Base-by-base conservation (phyloP, 2,888 invertebrate species). In the Anaspis maculata region DNA sequence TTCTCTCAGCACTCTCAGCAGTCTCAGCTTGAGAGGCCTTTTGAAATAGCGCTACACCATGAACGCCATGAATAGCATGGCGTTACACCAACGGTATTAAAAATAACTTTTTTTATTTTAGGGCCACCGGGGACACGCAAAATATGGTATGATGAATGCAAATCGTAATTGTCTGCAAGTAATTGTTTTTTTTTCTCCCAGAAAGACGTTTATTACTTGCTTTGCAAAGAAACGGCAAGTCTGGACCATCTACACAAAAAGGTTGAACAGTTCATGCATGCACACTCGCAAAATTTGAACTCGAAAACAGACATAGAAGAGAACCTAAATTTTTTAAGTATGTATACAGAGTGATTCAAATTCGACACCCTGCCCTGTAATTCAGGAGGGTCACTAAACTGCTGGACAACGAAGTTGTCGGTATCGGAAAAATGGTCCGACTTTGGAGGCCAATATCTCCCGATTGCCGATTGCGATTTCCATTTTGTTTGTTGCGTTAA, bases 131-230 rank as follows among this genome's bases (percentile, higher is more conserved):
- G 24, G 52, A 57, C 34, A 48, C 42, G 30, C 43, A 44, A 13
- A 50, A 54, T 36, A 44, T 61, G 51, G 59, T 61, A 52, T 47
- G n/a, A n/a, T n/a, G 48, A 22, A 25, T n/a, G 24, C n/a, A 30
- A 22, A 15, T 33, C 16, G n/a, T 21, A 12, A 22, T 31, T 13
- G 19, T 24, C 10, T 29, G 5, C 10, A 25, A 9, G 11, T n/a
- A n/a, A 10, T 24, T 42, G 27, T 19, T 42, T 45, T 42, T 48
- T n/a, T n/a, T n/a, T n/a, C n/a, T n/a, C n/a, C 11, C 36, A 54
- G 56, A 50, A 51, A 47, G 53, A 56, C 46, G 38, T 57, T 22
- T 57, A 54, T 48, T 57, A 54, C 41, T 44, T 57, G 27, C 47
- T 49, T n/a, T 46, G 47, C 19, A 48, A 53, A 33, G 49, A 53